phyloP scores from a whole-genome alignment of 2,888 invertebrate species.

The Papilio elwesi region DNA sequence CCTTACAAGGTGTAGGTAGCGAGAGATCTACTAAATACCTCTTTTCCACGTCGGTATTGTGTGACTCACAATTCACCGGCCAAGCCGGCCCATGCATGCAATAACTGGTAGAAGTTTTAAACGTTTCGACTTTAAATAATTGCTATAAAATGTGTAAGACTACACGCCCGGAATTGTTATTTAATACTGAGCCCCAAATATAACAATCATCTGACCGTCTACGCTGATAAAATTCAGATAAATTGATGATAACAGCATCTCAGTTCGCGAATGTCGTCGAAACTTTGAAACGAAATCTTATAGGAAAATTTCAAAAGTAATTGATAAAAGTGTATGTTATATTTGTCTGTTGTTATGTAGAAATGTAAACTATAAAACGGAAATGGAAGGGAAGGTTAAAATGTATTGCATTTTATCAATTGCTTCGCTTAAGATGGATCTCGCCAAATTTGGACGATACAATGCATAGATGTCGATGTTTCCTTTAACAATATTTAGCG shows the following conservation, averaged over 20 bases:
- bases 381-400: too few relatives aligned
- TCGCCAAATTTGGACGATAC: too few relatives aligned
- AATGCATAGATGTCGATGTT: too few relatives aligned
- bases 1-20: too few relatives aligned
- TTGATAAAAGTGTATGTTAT: too few relatives aligned
- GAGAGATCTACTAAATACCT: not conserved
- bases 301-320: too few relatives aligned
- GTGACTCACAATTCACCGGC: not conserved
- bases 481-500: too few relatives aligned
- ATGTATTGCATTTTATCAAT: too few relatives aligned
- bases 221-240: constrained; percentile 24
- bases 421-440: too few relatives aligned
- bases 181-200: not conserved
- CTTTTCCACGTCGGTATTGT: not conserved
- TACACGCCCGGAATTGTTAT: constrained; percentile 6
- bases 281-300: constrained; percentile 3
- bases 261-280: constrained; percentile 3
- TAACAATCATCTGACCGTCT: not conserved
- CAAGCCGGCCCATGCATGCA: not conserved
- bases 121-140: too few relatives aligned
- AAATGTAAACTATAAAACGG: too few relatives aligned
- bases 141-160: not conserved
- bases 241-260: constrained; percentile 15
- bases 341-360: too few relatives aligned
- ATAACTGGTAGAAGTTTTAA: not conserved